phyloP scores from a whole-genome alignment of 1,140 invertebrate species.

The Hyphantria cunea region DNA sequence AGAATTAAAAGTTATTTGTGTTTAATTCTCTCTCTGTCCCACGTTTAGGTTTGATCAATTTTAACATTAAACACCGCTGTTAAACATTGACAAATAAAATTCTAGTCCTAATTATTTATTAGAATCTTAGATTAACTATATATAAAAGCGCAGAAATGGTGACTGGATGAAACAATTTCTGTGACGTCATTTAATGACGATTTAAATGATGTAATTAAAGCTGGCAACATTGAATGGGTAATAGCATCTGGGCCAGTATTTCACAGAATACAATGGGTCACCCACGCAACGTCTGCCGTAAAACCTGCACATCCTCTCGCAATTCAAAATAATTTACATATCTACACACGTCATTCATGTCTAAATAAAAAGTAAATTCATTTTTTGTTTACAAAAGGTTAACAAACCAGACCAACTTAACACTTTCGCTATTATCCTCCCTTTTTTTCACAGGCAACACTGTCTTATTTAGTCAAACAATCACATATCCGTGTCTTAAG shows the following conservation, averaged over 20 bases:
- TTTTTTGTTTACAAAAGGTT: slow-evolving; percentile 50
- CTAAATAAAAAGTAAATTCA: slow-evolving; percentile 52
- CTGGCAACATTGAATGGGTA: slow-evolving; percentile 46
- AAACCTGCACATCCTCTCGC: slow-evolving; percentile 52
- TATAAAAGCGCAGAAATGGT: too few relatives aligned
- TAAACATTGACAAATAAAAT: too few relatives aligned
- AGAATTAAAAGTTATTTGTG: slow-evolving; percentile 55
- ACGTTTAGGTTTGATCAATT: not conserved
- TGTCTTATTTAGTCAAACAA: slow-evolving; percentile 62
- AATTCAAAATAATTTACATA: slow-evolving; percentile 72
- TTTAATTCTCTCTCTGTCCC: slow-evolving; percentile 44
- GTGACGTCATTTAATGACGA: slow-evolving; percentile 21
- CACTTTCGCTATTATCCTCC: slow-evolving; percentile 73
- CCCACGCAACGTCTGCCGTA: slow-evolving; percentile 71
- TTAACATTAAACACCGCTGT: too few relatives aligned
- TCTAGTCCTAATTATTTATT: too few relatives aligned
- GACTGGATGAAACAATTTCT: not conserved
- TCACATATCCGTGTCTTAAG: slow-evolving; percentile 17
- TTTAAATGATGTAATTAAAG: slow-evolving; percentile 53
- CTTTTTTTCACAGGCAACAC: slow-evolving; percentile 56
- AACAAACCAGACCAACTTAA: slow-evolving; percentile 62
- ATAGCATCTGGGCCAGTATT: slow-evolving; percentile 48
- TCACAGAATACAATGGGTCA: slow-evolving; percentile 63
- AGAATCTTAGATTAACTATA: too few relatives aligned
- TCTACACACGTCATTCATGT: slow-evolving; percentile 44